Base-by-base conservation (phyloP, 2,888 invertebrate species). In the Dilophus febrilis region DNA sequence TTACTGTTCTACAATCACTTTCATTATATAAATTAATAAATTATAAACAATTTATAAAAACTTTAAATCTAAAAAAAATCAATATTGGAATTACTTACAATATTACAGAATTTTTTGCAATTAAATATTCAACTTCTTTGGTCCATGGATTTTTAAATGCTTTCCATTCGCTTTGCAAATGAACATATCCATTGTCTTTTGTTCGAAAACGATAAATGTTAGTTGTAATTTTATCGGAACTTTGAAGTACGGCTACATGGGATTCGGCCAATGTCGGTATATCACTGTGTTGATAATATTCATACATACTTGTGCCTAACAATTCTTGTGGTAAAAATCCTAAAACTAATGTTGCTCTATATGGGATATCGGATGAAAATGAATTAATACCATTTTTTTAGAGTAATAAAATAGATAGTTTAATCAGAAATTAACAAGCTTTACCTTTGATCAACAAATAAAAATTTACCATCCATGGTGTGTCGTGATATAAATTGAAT, bases 121-220 rank as follows among this genome's bases (percentile, higher is more conserved):
- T 80, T 46, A 92, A 69, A 55, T 82, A 87, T 54, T 94, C 92
- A 45, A 88, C 77, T 54, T 92, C 92, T 62, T 88, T 88, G 1
- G 91, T 92, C 91, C 91, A 92, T 0, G 94, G 94, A 64, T 92
- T 92, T 51, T 75, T 75, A 58, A 94, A 91, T 0, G 84, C 77
- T 50, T 81, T 86, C 77, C 87, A 87, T 53, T 80, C 81, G 44
- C 87, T 88, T 53, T 80, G 79, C 13, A 92, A 60, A 39, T 72
- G 70, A 27, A 64, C 53, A 51, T 74, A 81, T 3, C 71, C 66
- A 38, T 82, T 82, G 51, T 80, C 79, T 60, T 87, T 87, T 33
- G 75, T 74, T 42, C 84, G 71, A 65, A 90, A 86, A 47, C 78
- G 68, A 60, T 86, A 88, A 1, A 79, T 66, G 54, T 74, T 72